phyloP scores from a whole-genome alignment of 2,888 invertebrate species.

The Blastobasis adustella region DNA sequence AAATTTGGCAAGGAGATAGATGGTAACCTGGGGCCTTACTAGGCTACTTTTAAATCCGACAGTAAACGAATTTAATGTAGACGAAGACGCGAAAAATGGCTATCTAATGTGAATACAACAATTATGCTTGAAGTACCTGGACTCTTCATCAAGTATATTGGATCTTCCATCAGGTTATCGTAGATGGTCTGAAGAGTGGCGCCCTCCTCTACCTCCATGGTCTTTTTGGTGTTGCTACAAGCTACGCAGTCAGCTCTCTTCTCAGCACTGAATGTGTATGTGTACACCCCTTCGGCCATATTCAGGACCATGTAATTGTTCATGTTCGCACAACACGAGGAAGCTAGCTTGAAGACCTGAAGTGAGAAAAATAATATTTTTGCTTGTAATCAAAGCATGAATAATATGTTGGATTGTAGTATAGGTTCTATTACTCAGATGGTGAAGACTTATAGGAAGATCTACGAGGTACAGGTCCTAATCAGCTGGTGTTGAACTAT shows the following conservation, averaged over 20 bases:
- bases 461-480: too few relatives aligned
- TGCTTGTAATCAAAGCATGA: too few relatives aligned
- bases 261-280: conserved; percentile 95
- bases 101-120: too few relatives aligned
- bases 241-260: conserved; percentile 90
- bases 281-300: conserved; percentile 96
- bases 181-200: conserved; percentile 87
- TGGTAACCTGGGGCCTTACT: too few relatives aligned
- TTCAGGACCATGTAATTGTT: conserved; percentile 98
- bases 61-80: too few relatives aligned
- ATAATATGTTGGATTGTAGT: too few relatives aligned
- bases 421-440: too few relatives aligned
- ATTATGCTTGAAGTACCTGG: conserved; percentile 71
- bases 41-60: too few relatives aligned
- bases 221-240: conserved; percentile 84
- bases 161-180: conserved; percentile 83
- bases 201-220: conserved; percentile 73
- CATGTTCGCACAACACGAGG: conserved; percentile 91
- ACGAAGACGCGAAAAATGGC: too few relatives aligned
- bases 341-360: conserved; percentile 94
- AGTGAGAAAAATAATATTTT: neutral
- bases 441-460: too few relatives aligned
- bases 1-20: too few relatives aligned
- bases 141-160: conserved; percentile 91
- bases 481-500: too few relatives aligned